phyloP scores from a whole-genome alignment of 2,888 invertebrate species.

The Mylabris sibirica region DNA sequence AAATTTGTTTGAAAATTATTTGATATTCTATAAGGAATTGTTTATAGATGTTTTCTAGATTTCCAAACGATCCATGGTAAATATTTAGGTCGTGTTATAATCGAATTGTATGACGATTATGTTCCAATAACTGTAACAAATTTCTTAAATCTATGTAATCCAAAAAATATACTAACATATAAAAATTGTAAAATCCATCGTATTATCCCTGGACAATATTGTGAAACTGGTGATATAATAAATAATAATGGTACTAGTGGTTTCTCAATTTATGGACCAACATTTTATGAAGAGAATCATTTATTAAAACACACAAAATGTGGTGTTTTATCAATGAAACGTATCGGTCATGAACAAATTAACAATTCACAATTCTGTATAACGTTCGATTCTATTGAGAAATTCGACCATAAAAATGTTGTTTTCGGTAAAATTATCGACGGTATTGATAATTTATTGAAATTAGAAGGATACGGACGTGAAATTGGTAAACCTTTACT shows the following conservation, averaged over 20 bases:
- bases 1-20: conserved; percentile 15
- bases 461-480: conserved; percentile 55
- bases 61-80: conserved; percentile 54
- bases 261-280: conserved; percentile 62
- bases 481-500: conserved; percentile 56
- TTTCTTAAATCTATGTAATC: conserved; percentile 55
- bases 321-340: conserved; percentile 62
- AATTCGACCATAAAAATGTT: conserved; percentile 60
- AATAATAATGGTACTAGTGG: conserved; percentile 64
- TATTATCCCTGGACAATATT: conserved; percentile 61
- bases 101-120: conserved; percentile 58
- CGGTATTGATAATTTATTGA: conserved; percentile 54
- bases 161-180: conserved; percentile 48
- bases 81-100: conserved; percentile 54
- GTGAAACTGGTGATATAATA: conserved; percentile 66
- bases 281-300: conserved; percentile 62
- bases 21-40: background rate
- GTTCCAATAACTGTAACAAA: conserved; percentile 59
- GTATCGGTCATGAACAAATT: conserved; percentile 51
- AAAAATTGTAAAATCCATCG: conserved; percentile 60
- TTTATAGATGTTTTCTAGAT: conserved; percentile 57
- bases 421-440: conserved; percentile 64
- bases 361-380: conserved; percentile 65
- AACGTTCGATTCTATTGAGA: conserved; percentile 59
- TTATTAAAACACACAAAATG: conserved; percentile 58